phyloP scores from a whole-genome alignment of 2,113 vertebrate genomes.

The Sylvilagus bachmani region DNA sequence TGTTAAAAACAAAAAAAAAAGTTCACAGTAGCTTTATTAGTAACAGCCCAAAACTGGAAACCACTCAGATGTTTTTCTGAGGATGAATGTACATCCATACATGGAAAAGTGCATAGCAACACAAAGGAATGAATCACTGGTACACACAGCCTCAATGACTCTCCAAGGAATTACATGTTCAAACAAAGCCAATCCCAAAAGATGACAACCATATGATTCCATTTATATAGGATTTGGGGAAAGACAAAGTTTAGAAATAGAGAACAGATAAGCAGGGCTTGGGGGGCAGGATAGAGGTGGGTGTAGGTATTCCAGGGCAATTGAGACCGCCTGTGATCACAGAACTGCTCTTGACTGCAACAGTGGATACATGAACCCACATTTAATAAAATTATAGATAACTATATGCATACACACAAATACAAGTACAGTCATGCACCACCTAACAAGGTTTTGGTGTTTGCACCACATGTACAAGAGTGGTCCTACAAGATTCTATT shows the following conservation, averaged over 20 bases:
- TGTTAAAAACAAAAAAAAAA: too few species aligned
- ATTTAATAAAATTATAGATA: background rate
- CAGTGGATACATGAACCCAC: background rate
- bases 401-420: background rate
- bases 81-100: background rate
- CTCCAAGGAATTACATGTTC: background rate
- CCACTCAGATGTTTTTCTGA: background rate
- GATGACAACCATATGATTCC: background rate
- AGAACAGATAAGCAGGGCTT: background rate
- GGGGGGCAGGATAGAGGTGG: too few species aligned
- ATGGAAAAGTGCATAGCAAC: slow-evolving; percentile 21
- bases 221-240: slow-evolving; percentile 1
- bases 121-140: slow-evolving; percentile 29
- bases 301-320: background rate
- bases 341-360: background rate
- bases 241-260: background rate
- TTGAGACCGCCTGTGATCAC: background rate
- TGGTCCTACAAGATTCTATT: too few species aligned
- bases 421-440: too few species aligned
- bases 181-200: background rate
- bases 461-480: background rate
- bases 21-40: background rate
- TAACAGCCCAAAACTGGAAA: background rate
- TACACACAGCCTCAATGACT: background rate
- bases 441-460: too few species aligned